A percentile compares a stretch with the other conserved stretches of the same genome.
Conservation (phyloP, 2,797 vertebrate genomes). For the Myotis planiceps region DNA sequence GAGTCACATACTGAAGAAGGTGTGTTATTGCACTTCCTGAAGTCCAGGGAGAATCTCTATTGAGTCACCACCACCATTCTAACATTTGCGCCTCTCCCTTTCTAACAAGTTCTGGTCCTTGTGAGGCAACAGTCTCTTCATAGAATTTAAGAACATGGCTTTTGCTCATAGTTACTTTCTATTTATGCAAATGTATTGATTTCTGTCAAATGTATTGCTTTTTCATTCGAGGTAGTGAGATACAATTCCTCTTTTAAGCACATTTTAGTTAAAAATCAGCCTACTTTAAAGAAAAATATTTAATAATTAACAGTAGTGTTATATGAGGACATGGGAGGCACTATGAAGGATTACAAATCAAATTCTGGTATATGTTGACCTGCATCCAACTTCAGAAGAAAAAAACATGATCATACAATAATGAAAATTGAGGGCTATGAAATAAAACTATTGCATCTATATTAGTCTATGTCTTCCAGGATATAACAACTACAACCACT, state of each 20-base stretch:
- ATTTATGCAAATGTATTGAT: not conserved
- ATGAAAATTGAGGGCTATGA: not conserved
- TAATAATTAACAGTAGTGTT: not conserved
- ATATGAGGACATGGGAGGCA: not conserved
- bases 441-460: not conserved
- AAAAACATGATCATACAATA: not conserved
- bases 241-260: not conserved
- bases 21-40: not conserved
- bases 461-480: not conserved
- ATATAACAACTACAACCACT: not conserved
- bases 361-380: not conserved
- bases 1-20: not conserved
- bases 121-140: not conserved
- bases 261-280: constrained; percentile 19
- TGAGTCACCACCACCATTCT: not conserved
- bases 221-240: not conserved
- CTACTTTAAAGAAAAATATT: not conserved
- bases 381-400: not conserved
- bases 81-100: not conserved
- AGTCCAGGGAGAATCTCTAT: not conserved
- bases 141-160: not conserved
- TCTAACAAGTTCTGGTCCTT: not conserved
- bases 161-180: not conserved
- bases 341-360: not conserved
- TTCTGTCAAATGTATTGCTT: not conserved